These are phyloP conservation scores for Pelecanus crispus DNA, from an alignment of 2,113 vertebrate genomes.

Conservation along the genomic window DNA sequence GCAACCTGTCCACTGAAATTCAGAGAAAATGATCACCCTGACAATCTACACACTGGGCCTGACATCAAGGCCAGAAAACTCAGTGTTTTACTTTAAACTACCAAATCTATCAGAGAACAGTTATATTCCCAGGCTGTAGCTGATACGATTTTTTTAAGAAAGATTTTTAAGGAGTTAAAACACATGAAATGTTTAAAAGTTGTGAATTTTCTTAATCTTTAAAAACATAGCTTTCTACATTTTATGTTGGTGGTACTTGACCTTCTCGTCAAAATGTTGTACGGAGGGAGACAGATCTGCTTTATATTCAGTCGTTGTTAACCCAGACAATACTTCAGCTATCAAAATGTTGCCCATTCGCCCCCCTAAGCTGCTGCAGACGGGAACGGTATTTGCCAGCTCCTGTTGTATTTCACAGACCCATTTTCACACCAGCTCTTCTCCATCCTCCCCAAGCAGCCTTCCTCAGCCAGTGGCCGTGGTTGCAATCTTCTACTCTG, in stretches of 20 bases:
- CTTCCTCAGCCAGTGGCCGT: neutral
- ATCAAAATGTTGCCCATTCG: neutral
- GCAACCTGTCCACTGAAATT: neutral
- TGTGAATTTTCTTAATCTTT: neutral
- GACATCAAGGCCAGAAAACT: neutral
- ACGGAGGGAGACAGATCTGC: neutral
- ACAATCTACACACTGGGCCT: neutral
- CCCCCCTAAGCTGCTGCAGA: neutral
- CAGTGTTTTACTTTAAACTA: neutral
- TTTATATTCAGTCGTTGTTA: neutral
- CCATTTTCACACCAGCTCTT: neutral
- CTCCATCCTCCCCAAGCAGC: neutral
- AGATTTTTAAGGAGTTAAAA: neutral
- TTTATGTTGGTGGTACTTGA: neutral
- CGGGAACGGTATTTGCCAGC: neutral
- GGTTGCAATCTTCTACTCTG: accelerated
- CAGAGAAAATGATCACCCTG: neutral
- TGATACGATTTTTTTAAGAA: neutral
- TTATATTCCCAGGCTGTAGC: neutral
- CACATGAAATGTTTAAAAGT: neutral
- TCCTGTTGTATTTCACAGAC: neutral
- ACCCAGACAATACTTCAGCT: neutral
- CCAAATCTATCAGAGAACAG: neutral
- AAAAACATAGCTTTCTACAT: neutral
- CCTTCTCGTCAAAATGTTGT: accelerated